phyloP scores from a whole-genome alignment of 1,140 invertebrate species.

The Heterodera carotae region DNA sequence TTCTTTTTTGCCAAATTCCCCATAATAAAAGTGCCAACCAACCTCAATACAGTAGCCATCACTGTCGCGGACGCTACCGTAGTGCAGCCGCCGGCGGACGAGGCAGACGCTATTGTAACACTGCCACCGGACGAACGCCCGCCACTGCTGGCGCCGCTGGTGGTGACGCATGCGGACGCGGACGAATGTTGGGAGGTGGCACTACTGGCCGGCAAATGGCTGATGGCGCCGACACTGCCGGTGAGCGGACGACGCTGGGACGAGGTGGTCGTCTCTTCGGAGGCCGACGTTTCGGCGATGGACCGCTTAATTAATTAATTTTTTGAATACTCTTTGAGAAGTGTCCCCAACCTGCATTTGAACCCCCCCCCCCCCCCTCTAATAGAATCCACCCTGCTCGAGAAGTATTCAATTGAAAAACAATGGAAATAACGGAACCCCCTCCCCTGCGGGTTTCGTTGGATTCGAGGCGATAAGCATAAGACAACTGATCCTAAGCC shows the following conservation, averaged over 20 bases:
- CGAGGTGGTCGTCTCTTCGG: constrained; percentile 1
- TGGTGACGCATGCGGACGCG: not conserved
- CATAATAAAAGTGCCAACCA: not conserved
- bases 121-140: constrained; percentile 16
- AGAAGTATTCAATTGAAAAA: too few species aligned
- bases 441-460: too few species aligned
- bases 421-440: too few species aligned
- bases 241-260: constrained; percentile 9
- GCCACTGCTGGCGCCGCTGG: constrained; percentile 4
- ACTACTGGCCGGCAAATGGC: constrained; percentile 9
- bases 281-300: constrained; percentile 31
- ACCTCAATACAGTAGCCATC: constrained; percentile 16
- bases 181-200: constrained; percentile 26
- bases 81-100: not conserved
- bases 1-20: not conserved
- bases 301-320: constrained; percentile 30
- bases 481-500: too few species aligned
- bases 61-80: constrained; percentile 22
- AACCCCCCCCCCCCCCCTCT: too few species aligned
- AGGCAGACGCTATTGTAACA: not conserved
- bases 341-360: too few species aligned
- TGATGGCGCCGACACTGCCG: not conserved
- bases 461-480: too few species aligned
- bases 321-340: not conserved
- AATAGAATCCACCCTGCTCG: too few species aligned